Conservation (phyloP, 92 coral and sea anemone genomes). For the Epizoanthus stellaris region DNA sequence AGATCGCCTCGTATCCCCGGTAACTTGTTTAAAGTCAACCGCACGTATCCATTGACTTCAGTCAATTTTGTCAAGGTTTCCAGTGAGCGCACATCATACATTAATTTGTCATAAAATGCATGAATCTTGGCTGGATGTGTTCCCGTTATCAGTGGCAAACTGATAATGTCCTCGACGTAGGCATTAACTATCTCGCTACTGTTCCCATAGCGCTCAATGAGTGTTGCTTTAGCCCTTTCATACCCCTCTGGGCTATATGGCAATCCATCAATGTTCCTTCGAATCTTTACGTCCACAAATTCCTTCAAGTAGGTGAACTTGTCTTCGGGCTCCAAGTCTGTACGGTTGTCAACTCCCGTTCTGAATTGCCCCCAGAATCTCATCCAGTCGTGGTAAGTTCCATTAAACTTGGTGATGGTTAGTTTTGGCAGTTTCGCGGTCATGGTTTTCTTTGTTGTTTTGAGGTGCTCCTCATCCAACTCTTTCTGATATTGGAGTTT, state of each 20-base stretch:
- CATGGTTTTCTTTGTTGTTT: background rate
- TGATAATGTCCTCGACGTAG: slow-evolving; percentile 53
- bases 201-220: slow-evolving; percentile 39
- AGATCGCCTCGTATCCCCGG: slow-evolving; percentile 60
- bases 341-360: slow-evolving; percentile 41
- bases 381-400: slow-evolving; percentile 37
- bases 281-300: slow-evolving; percentile 37
- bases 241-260: slow-evolving; percentile 49
- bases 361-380: slow-evolving; percentile 47
- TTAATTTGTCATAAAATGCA: slow-evolving; percentile 38
- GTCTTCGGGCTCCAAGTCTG: slow-evolving; percentile 39
- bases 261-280: slow-evolving; percentile 4
- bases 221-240: slow-evolving; percentile 39
- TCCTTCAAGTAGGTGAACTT: slow-evolving; percentile 52
- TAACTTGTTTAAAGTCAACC: slow-evolving; percentile 45
- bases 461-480: slow-evolving; percentile 21
- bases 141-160: slow-evolving; percentile 47
- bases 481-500: slow-evolving; percentile 41
- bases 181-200: slow-evolving; percentile 45
- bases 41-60: slow-evolving; percentile 50
- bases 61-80: slow-evolving; percentile 37
- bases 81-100: slow-evolving; percentile 30
- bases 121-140: slow-evolving; percentile 46
- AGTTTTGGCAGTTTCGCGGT: slow-evolving; percentile 52
- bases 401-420: slow-evolving; percentile 47